Percentiles rank a stretch among this genome's conserved stretches.
phyloP scores from a whole-genome alignment of 2,888 invertebrate genomes.

The Tineola bisselliella region DNA sequence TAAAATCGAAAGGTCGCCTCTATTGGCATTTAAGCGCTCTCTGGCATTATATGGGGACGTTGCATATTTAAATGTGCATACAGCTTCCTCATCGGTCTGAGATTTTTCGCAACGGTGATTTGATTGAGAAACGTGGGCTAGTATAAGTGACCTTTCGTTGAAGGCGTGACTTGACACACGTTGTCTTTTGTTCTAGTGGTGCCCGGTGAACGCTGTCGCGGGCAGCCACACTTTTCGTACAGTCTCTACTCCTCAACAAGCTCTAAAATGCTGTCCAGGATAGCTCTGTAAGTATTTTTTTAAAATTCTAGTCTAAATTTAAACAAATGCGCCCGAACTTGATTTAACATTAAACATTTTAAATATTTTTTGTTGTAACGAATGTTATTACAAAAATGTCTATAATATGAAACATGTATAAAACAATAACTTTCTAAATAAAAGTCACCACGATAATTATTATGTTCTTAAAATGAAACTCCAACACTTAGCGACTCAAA shows the following conservation, averaged over 20 bases:
- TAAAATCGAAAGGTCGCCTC: constrained; percentile 57
- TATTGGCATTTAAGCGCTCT: constrained; percentile 67
- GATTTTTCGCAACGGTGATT: constrained; percentile 61
- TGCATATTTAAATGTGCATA: constrained; percentile 60
- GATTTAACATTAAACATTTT: too few relatives aligned
- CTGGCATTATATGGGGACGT: constrained; percentile 54
- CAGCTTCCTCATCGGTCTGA: constrained; percentile 56
- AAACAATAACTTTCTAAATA: constrained; percentile 45
- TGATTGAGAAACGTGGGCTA: constrained; percentile 45
- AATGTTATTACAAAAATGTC: too few relatives aligned
- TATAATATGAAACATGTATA: background rate
- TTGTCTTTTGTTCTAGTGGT: constrained; percentile 50
- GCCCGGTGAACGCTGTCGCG: constrained; percentile 37
- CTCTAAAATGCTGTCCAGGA: constrained; percentile 47
- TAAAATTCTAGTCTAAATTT: background rate
- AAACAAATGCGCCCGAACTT: background rate
- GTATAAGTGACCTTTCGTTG: constrained; percentile 1
- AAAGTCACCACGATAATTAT: constrained; percentile 28
- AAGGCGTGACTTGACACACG: constrained; percentile 5
- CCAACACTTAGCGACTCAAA: constrained; percentile 18
- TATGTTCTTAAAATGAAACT: constrained; percentile 20
- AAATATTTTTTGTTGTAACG: too few relatives aligned
- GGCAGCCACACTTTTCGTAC: constrained; percentile 19
- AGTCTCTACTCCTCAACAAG: constrained; percentile 21
- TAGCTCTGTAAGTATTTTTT: constrained; percentile 49